These are phyloP conservation scores for Danio jaintianensis DNA, from an alignment of 2,797 vertebrate species.

Conservation along the genomic window DNA sequence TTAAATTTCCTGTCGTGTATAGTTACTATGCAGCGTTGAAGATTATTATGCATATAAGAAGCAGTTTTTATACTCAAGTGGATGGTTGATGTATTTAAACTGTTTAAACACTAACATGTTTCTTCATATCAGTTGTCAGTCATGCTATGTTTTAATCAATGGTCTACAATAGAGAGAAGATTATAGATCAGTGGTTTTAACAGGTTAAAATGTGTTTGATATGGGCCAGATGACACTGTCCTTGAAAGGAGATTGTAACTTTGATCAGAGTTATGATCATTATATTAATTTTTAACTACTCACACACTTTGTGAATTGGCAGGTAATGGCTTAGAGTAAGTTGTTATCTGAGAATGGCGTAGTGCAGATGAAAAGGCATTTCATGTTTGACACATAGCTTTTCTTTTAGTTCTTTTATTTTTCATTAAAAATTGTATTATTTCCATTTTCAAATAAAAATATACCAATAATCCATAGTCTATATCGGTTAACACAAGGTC, in stretches of 20 bases:
- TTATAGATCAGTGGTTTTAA: not conserved
- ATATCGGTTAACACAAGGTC: too few relatives aligned
- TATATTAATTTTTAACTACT: constrained; percentile 18
- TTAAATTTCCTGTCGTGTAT: not conserved
- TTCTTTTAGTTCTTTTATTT: too few relatives aligned
- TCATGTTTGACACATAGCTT: too few relatives aligned
- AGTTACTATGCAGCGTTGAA: not conserved
- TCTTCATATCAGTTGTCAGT: not conserved
- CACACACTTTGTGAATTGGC: not conserved
- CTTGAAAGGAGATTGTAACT: constrained; percentile 7
- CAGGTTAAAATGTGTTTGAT: not conserved
- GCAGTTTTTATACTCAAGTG: not conserved
- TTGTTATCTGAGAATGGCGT: too few relatives aligned
- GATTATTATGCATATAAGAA: constrained; percentile 5
- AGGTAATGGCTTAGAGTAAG: not conserved
- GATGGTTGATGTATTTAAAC: not conserved
- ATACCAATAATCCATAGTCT: too few relatives aligned
- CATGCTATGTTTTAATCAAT: too few relatives aligned
- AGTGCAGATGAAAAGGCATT: too few relatives aligned
- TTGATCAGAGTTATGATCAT: constrained; percentile 9
- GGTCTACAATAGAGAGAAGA: too few relatives aligned
- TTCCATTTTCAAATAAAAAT: too few relatives aligned
- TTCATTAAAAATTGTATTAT: too few relatives aligned
- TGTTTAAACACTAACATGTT: not conserved
- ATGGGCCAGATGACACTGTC: not conserved